These are phyloP conservation scores for Tachysurus vachellii DNA, from an alignment of 2,113 vertebrate species.

Conservation along the genomic window DNA sequence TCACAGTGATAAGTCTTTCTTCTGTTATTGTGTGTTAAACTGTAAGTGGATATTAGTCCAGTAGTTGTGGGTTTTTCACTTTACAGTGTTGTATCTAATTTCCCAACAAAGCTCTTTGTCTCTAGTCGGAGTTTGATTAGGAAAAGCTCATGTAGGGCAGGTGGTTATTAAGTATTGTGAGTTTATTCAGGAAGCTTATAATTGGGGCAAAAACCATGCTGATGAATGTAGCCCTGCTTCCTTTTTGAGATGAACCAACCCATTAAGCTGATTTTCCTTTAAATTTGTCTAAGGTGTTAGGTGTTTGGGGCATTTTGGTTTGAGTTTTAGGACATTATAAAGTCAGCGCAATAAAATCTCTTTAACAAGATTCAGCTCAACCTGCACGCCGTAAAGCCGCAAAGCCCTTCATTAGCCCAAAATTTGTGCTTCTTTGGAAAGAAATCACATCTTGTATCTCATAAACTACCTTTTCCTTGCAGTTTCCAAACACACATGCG, in stretches of 20 bases:
- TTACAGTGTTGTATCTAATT: neutral
- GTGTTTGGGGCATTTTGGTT: neutral
- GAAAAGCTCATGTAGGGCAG: neutral
- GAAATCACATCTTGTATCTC: slow-evolving; percentile 19
- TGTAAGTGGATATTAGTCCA: neutral
- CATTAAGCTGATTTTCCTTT: neutral
- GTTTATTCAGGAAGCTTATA: neutral
- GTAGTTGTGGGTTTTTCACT: neutral
- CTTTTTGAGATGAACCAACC: neutral
- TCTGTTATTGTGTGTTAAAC: neutral
- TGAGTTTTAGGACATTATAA: slow-evolving; percentile 10
- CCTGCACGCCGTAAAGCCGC: neutral
- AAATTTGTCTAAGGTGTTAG: neutral
- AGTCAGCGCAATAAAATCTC: slow-evolving; percentile 36
- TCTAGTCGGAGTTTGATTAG: neutral
- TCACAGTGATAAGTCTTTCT: neutral
- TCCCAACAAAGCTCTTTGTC: neutral
- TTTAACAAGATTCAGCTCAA: slow-evolving; percentile 34
- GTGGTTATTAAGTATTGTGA: neutral
- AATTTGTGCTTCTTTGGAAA: slow-evolving; percentile 26
- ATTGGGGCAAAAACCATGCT: neutral
- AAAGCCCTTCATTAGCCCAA: slow-evolving; percentile 32
- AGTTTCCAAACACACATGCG: slow-evolving; percentile 11
- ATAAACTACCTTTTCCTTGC: slow-evolving; percentile 6
- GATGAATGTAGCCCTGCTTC: neutral